A percentile compares a stretch with the other conserved stretches of the same genome.
Conservation (phyloP, 2,888 invertebrate genomes). For the Mamestra brassicae region DNA sequence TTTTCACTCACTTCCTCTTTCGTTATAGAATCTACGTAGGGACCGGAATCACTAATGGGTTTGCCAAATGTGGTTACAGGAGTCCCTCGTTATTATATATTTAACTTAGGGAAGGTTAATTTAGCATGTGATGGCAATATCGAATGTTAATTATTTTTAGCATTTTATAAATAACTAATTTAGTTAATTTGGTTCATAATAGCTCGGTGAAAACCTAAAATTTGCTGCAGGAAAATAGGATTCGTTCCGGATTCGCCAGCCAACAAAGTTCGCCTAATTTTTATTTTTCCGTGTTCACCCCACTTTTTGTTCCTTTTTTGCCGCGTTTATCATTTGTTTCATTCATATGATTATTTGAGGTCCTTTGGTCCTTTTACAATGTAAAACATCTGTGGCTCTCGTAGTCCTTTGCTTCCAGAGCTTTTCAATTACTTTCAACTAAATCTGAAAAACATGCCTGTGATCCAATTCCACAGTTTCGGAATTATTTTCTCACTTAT, state of each 20-base stretch:
- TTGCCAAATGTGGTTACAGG: background rate
- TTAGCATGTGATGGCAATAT: background rate
- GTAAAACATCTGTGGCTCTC: constrained; percentile 5
- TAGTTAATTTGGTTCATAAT: background rate
- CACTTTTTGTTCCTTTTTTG: no score
- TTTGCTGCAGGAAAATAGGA: background rate
- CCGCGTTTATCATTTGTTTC: no score
- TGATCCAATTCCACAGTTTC: background rate
- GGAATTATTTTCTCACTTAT: constrained; percentile 2
- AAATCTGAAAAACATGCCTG: background rate
- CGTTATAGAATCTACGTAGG: background rate
- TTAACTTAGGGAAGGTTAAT: background rate
- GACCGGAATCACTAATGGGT: constrained; percentile 8
- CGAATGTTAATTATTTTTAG: background rate
- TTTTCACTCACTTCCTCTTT: background rate
- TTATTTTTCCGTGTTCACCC: no score
- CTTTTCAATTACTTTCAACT: constrained; percentile 7
- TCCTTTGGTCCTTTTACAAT: constrained; percentile 15
- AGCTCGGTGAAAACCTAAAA: background rate
- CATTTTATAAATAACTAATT: background rate
- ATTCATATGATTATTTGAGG: no score
- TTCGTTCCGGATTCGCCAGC: no score
- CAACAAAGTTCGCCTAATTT: no score
- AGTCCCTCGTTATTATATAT: background rate
- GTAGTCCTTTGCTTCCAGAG: background rate